A percentile compares a stretch with the other conserved stretches of the same genome.
Conservation (phyloP, 37 sponge, comb jelly and placozoan genomes). For the Trichoplax adhaerens region DNA sequence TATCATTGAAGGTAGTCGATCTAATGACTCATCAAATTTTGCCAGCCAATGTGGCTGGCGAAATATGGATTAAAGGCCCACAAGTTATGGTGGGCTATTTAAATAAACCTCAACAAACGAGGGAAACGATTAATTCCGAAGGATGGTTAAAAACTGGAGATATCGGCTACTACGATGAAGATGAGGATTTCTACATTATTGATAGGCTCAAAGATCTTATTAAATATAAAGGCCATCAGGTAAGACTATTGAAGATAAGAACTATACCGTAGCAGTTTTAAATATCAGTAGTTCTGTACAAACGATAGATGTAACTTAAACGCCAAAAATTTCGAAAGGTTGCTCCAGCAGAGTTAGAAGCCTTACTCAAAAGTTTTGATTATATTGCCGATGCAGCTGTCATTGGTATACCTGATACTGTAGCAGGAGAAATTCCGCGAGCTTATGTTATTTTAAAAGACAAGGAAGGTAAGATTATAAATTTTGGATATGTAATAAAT, state of each 20-base stretch:
- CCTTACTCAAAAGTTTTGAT: conserved; percentile 38
- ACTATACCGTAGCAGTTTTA: too few species aligned
- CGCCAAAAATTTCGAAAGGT: conserved; percentile 15
- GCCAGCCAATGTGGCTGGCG: conserved; percentile 35
- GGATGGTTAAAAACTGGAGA: conserved; percentile 74
- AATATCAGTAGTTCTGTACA: too few species aligned
- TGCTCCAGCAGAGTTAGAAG: conserved; percentile 87
- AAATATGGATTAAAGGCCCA: conserved; percentile 52
- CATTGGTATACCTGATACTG: conserved; percentile 57
- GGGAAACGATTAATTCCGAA: conserved; percentile 31
- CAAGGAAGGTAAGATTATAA: too few species aligned
- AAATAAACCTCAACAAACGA: conserved; percentile 49
- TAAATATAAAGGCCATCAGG: conserved; percentile 58
- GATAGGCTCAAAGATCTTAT: conserved; percentile 85
- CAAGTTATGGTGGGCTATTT: conserved; percentile 78
- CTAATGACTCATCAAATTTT: conserved; percentile 18
- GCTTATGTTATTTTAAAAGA: conserved; percentile 56
- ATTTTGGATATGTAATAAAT: too few species aligned
- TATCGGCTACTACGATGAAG: conserved; percentile 49
- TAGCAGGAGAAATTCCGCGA: conserved; percentile 63
- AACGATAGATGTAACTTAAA: too few species aligned
- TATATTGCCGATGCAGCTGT: conserved; percentile 71
- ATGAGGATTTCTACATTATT: conserved; percentile 62
- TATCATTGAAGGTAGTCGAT: conserved; percentile 13
- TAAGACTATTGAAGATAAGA: too few species aligned